These are phyloP conservation scores for Laticauda colubrina DNA, from an alignment of 2,113 vertebrate genomes.

Conservation along the genomic window DNA sequence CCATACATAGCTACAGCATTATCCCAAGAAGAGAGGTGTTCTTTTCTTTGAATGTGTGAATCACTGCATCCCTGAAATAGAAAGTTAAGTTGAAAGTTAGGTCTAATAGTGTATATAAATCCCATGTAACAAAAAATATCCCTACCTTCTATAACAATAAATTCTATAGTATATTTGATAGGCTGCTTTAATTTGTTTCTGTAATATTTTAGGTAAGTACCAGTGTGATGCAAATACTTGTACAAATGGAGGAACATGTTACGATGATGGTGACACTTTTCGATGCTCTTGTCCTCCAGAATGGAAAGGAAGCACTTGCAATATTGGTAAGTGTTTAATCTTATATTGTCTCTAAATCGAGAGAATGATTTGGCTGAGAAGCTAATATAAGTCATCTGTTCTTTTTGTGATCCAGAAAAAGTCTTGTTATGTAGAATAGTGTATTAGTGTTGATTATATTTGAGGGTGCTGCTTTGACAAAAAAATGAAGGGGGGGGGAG, in stretches of 20 bases:
- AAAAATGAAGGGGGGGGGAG: background rate
- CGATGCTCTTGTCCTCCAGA: constrained; percentile 84
- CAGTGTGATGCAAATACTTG: constrained; percentile 92
- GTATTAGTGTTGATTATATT: background rate
- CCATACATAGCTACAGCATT: background rate
- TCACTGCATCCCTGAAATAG: background rate
- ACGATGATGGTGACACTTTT: constrained; percentile 88
- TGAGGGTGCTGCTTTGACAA: background rate
- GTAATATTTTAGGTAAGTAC: constrained; percentile 77
- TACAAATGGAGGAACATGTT: constrained; percentile 89
- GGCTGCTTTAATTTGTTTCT: constrained; percentile 10
- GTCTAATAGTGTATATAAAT: background rate
- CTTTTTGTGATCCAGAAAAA: background rate
- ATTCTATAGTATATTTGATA: background rate
- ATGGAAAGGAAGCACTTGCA: constrained; percentile 90
- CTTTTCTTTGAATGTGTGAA: background rate
- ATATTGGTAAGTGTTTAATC: constrained; percentile 73
- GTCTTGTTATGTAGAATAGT: background rate
- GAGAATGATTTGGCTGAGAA: background rate
- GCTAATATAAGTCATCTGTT: background rate
- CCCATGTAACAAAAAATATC: background rate
- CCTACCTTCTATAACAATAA: background rate
- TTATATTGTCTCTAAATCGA: background rate
- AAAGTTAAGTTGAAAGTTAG: background rate
- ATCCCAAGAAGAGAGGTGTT: background rate